A percentile compares a stretch with the other conserved stretches of the same genome.
These are phyloP conservation scores for Astur gentilis DNA, from an alignment of 2,113 vertebrate genomes.

Conservation along the genomic window DNA sequence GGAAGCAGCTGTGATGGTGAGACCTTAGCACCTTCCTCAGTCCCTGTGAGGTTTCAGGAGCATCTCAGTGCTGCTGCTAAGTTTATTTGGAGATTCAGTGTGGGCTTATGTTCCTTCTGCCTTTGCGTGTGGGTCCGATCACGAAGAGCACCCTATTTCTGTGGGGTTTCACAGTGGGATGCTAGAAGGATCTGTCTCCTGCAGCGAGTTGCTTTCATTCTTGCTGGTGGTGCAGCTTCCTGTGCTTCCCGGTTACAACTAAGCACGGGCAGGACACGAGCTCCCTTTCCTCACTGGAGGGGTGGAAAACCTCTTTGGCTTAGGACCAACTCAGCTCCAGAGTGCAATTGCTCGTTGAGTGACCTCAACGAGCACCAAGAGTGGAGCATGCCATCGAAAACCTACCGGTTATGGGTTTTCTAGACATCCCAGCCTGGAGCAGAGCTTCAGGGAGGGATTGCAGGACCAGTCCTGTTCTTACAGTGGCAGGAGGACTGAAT, in stretches of 20 bases:
- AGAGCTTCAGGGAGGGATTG: not conserved
- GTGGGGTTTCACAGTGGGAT: not conserved
- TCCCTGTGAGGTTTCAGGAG: not conserved
- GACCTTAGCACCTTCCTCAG: not conserved
- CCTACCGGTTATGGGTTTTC: not conserved
- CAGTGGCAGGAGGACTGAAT: not conserved
- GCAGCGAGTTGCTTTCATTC: accelerated
- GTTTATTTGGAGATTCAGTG: accelerated
- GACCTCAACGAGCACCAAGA: not conserved
- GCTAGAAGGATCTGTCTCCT: not conserved
- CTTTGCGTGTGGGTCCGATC: accelerated
- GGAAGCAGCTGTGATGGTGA: accelerated
- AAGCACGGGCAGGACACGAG: not conserved
- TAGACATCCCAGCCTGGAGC: not conserved
- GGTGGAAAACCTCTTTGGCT: not conserved
- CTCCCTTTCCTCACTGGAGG: not conserved
- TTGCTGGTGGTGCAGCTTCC: accelerated
- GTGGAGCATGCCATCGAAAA: not conserved
- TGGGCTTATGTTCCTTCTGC: not conserved
- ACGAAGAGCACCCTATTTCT: not conserved
- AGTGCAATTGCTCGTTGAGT: not conserved
- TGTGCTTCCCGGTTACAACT: not conserved
- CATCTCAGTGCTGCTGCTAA: not conserved
- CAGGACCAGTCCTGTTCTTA: not conserved
- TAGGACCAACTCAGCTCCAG: not conserved